phyloP scores from a whole-genome alignment of 2,797 vertebrate species.

The Sebastes itinus region DNA sequence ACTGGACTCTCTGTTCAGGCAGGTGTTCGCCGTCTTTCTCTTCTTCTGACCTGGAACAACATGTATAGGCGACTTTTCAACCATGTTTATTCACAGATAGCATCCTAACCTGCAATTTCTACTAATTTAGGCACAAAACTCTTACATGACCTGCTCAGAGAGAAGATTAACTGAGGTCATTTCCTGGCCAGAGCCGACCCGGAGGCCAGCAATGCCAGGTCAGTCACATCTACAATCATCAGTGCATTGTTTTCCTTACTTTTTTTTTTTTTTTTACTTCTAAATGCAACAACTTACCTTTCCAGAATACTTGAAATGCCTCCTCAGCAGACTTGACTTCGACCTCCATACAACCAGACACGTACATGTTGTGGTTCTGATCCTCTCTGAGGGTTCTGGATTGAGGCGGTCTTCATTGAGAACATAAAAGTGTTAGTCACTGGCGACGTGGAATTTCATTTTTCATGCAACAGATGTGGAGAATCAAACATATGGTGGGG shows the following conservation, averaged over 20 bases:
- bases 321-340: slow-evolving; percentile 98
- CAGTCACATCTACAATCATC: slow-evolving; percentile 80
- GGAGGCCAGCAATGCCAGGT: slow-evolving; percentile 79
- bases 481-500: not conserved
- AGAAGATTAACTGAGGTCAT: slow-evolving; percentile 83
- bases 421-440: not conserved
- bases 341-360: slow-evolving; percentile 92
- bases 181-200: slow-evolving; percentile 77
- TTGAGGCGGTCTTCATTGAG: slow-evolving; percentile 88
- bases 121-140: not conserved
- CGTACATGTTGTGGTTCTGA: slow-evolving; percentile 98
- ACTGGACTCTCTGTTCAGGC: slow-evolving; percentile 95
- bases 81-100: not conserved
- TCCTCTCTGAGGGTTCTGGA: slow-evolving; percentile 95
- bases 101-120: not conserved
- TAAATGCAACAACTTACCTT: slow-evolving; percentile 81
- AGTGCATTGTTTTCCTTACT: slow-evolving; percentile 42
- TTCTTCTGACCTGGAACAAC: slow-evolving; percentile 90
- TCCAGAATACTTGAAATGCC: slow-evolving; percentile 98
- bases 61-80: not conserved
- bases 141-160: slow-evolving; percentile 76
- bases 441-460: not conserved
- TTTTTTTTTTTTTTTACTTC: too few relatives aligned
- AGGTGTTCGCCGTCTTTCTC: slow-evolving; percentile 93
- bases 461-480: slow-evolving; percentile 14